Evolutionary conservation across 2,888 invertebrate species (phyloP), one percentile per base, ranked within the genome.

Genomic region (Lampropteryx suffumata): DNA sequence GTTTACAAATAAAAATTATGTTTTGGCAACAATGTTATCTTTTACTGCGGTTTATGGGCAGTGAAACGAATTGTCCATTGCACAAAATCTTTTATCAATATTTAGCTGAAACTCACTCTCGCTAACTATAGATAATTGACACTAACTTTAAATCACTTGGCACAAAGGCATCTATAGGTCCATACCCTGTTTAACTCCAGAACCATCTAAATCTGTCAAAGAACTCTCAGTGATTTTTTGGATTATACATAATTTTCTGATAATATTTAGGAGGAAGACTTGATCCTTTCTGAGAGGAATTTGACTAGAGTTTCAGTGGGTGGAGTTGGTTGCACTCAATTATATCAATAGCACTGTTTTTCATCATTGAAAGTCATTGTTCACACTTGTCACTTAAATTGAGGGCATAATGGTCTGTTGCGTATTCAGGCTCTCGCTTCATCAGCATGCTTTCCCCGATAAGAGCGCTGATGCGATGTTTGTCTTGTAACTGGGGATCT

Each of bases 371-470:
- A 58, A 64, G 83, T 90, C 87, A 90, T 84, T 90, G 90, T 85
- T 90, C 90, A 85, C 90, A 89, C 74, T 90, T 89, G 81, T 90
- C 90, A 86, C 88, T 89, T 57, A 90, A 74, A 62, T 89, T 90
- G 37, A 89, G 81, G 49, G 86, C 88, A 61, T 89, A 89, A 73
- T 87, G 86, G 63, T 90, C 89, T 42, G 73, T 37, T 34, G 57
- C 27, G 43, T 57, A 62, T 49, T 62, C 61, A 10, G 61, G 50
- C 62, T 89, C 90, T 37, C 87, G 79, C 69, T 87, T 89, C 57
- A 87, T 75, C 74, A 90, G 81, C 76, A 91, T 82, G 64, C 73
- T 86, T 64, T 91, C 91, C 29, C 90, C 91, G 52, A 91, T 90
- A 44, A 90, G 85, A 36, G 90, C 84, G 68, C 90, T 90, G 64